These are phyloP conservation scores for Tetrax tetrax DNA, from an alignment of 2,113 vertebrate genomes.

Conservation along the genomic window DNA sequence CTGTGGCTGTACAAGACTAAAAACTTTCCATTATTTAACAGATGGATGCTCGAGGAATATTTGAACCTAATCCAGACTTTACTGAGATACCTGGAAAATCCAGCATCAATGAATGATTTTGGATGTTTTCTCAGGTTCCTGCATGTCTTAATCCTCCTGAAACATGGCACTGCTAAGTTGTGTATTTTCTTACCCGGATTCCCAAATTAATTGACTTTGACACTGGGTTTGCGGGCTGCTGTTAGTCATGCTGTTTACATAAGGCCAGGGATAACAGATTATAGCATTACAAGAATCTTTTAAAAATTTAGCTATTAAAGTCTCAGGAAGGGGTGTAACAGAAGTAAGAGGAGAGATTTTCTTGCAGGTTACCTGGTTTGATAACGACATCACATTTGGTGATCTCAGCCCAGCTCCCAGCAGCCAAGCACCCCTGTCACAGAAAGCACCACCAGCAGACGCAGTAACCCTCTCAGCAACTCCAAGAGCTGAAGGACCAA, in stretches of 20 bases:
- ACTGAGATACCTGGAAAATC: conserved; percentile 49
- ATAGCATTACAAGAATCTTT: not conserved
- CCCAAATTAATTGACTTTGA: conserved; percentile 5
- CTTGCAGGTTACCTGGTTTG: not conserved
- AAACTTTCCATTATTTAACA: conserved; percentile 34
- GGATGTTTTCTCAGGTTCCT: conserved; percentile 36
- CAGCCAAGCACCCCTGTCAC: not conserved
- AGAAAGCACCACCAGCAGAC: not conserved
- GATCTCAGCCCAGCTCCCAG: not conserved
- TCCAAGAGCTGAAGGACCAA: not conserved
- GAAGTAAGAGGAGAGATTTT: not conserved
- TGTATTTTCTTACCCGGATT: conserved; percentile 56
- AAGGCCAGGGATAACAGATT: not conserved
- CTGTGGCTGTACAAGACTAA: conserved; percentile 15
- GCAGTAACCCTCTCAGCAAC: not conserved
- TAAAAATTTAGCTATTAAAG: not conserved
- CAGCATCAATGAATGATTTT: conserved; percentile 52
- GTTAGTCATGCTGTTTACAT: not conserved
- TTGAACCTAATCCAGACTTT: conserved; percentile 63
- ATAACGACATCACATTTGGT: not conserved
- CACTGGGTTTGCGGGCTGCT: not conserved
- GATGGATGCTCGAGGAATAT: conserved; percentile 35
- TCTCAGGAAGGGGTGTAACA: not conserved
- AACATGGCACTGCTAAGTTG: conserved; percentile 39
- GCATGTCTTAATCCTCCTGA: conserved; percentile 45